These are phyloP conservation scores for Balaeniceps rex DNA, from an alignment of 2,113 vertebrate species.

Conservation along the genomic window DNA sequence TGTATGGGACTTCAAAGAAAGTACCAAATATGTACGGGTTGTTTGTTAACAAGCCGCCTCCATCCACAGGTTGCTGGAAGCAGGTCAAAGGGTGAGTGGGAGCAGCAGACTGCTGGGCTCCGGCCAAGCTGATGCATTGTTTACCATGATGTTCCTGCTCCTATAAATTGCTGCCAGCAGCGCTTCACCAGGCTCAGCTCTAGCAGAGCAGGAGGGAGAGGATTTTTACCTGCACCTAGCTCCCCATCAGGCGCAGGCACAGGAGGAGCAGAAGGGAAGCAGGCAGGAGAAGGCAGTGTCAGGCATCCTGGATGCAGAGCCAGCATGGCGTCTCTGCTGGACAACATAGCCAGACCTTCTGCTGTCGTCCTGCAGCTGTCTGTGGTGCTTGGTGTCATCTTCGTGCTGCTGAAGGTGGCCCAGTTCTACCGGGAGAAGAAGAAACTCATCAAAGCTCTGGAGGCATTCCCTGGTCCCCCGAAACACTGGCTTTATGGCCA, in stretches of 20 bases:
- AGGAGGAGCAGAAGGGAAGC: neutral
- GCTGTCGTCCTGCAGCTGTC: constrained; percentile 14
- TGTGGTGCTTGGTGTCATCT: constrained; percentile 42
- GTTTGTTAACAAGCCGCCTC: neutral
- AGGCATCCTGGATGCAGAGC: rapidly evolving
- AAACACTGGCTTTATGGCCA: constrained; percentile 77
- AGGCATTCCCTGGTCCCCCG: constrained; percentile 73
- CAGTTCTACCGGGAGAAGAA: constrained; percentile 47
- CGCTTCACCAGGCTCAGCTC: neutral
- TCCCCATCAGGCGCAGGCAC: rapidly evolving
- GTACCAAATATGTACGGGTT: neutral
- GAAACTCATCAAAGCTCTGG: constrained; percentile 48
- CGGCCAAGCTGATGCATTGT: neutral
- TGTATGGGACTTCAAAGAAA: neutral
- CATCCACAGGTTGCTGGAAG: neutral
- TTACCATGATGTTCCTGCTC: neutral
- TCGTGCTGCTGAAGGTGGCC: constrained; percentile 49
- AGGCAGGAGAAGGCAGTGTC: neutral
- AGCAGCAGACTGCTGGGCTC: neutral
- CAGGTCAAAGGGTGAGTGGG: neutral
- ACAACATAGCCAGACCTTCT: neutral
- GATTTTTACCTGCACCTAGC: neutral
- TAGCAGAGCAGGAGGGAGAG: neutral
- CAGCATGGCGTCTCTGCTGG: constrained; percentile 1
- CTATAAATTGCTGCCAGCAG: neutral